Percentiles rank a stretch among this genome's conserved stretches.
Evolutionary conservation across 2,113 vertebrate species (phyloP).

Genomic region (Pedionomus torquatus): DNA sequence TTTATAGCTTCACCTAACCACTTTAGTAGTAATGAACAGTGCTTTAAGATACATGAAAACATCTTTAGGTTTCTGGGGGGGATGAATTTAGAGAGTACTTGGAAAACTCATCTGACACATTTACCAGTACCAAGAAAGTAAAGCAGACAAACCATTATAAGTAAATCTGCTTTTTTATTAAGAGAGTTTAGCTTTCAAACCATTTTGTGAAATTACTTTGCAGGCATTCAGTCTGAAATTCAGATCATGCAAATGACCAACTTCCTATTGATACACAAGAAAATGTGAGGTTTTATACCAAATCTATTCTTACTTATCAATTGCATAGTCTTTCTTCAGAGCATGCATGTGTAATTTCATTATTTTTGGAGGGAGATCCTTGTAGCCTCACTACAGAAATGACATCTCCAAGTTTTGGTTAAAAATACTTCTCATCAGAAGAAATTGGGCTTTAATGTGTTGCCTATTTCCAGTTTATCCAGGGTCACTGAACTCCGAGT

Average conservation of each 20-base stretch:
- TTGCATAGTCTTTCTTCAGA: background rate
- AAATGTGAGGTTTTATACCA: background rate
- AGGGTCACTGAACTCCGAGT: background rate
- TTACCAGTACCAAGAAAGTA: background rate
- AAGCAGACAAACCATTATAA: background rate
- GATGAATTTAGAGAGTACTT: background rate
- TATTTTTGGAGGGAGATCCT: background rate
- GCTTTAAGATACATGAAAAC: background rate
- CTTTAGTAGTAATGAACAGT: background rate
- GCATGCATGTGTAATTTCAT: background rate
- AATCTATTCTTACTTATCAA: background rate
- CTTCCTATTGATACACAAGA: background rate
- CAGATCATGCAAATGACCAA: background rate
- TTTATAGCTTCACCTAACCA: conserved; percentile 18
- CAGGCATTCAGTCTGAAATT: background rate
- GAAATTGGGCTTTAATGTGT: background rate
- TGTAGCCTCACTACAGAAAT: background rate
- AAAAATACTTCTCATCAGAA: background rate
- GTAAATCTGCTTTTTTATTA: background rate
- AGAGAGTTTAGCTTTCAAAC: background rate
- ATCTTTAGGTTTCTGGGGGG: background rate
- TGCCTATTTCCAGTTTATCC: background rate
- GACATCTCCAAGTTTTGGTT: background rate
- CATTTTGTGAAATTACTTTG: background rate
- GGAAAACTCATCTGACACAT: background rate